Base-by-base conservation (phyloP, 2,888 invertebrate species). In the Scelioninae gen. 2 region DNA sequence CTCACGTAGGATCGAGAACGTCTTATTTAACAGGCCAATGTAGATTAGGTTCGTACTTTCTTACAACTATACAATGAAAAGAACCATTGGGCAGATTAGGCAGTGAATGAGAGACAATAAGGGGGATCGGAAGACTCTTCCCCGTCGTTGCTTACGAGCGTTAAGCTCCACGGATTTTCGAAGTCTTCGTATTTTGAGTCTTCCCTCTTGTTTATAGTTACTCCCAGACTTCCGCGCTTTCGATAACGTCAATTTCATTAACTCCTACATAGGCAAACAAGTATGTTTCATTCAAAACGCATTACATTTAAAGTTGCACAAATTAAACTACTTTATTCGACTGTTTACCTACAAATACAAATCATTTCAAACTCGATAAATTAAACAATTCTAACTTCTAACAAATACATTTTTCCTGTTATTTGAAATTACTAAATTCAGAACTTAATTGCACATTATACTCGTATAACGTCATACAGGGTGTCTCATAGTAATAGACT, bases 161-260 rank as follows among this genome's bases (percentile, higher is more conserved):
- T 60, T 79, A 79, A 81, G 77, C 78, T 75, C 71, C 53, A 39
- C 57, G 77, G 76, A 79, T 81, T 77, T 74, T 68, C 58, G 28
- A 58, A 75, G 76, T 73, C 78, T 79, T 78, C 77, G 77, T 78
- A 78, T 80, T 79, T 78, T 74, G 61, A 71, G 71, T 41, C 46
- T 73, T 72, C 63, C 76, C 76, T 72, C 74, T 63, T 78, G 75
- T 80, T 78, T 78, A 71, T 65, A 71, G 60, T 71, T 65, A 46
- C 64, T 39, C 15, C 16, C 53, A 41, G 63, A 43, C 61, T 58
- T 45, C 43, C 31, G 64, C 43, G 65, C 52, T 46, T 39, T 71
- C 71, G 65, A 60, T 65, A 71, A 60, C 71, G 71, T 45, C 71
- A 46, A 65, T 71, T 71, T 64, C 64, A 70, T 70, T 63, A 70